These are phyloP conservation scores for Gallinago jamesoni DNA, from an alignment of 2,113 vertebrate genomes.

Conservation along the genomic window DNA sequence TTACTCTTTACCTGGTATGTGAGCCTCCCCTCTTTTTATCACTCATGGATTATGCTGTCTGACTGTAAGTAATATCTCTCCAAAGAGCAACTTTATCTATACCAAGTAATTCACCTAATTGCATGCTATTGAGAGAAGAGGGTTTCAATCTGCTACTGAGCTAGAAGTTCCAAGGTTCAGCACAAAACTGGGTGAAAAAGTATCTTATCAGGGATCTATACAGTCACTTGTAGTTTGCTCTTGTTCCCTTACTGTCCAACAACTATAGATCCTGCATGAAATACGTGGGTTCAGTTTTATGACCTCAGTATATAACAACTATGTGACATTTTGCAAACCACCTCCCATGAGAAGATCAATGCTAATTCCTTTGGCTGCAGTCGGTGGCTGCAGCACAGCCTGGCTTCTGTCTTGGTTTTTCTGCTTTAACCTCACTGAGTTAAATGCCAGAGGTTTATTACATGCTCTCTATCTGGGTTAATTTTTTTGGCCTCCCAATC, in stretches of 20 bases:
- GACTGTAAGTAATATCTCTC: conserved; percentile 1
- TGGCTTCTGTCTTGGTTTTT: neutral
- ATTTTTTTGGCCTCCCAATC: neutral
- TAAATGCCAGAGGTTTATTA: conserved; percentile 22
- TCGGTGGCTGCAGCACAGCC: neutral
- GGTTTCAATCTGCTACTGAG: neutral
- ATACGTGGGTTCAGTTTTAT: neutral
- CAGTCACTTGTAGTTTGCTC: conserved; percentile 8
- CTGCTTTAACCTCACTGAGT: neutral
- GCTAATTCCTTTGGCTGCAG: neutral
- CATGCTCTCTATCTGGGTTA: conserved; percentile 1
- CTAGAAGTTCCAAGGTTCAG: conserved; percentile 50
- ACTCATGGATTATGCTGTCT: neutral
- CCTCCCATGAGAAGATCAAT: neutral
- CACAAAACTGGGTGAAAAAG: neutral
- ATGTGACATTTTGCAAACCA: neutral
- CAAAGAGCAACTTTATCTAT: conserved; percentile 44
- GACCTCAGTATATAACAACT: neutral
- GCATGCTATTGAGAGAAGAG: conserved; percentile 40
- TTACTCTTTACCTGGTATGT: neutral
- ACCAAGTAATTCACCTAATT: conserved; percentile 52
- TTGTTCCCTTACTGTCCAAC: neutral
- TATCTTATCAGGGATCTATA: conserved; percentile 48
- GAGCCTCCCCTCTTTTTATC: conserved; percentile 11
- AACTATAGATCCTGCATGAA: neutral